phyloP scores from a whole-genome alignment of 2,888 invertebrate species.

The Plebejus argus region DNA sequence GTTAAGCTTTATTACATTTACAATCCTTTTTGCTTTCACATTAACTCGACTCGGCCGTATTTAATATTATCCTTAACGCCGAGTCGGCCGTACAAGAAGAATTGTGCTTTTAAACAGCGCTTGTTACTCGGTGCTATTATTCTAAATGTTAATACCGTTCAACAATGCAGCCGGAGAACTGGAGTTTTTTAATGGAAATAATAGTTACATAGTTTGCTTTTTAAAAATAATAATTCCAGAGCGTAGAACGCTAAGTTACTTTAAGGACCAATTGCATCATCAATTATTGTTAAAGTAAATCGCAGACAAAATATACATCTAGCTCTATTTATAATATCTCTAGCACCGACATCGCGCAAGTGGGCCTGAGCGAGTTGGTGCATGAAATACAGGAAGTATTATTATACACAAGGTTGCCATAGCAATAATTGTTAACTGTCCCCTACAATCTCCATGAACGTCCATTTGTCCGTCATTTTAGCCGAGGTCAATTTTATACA shows the following conservation, averaged over 20 bases:
- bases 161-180: not conserved
- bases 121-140: not conserved
- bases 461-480: not conserved
- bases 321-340: too few species aligned
- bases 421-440: not conserved
- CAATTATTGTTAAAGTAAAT: too few species aligned
- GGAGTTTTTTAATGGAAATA: not conserved
- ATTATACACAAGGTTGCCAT: not conserved
- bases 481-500: not conserved
- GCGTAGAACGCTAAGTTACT: too few species aligned
- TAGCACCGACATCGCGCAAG: not conserved
- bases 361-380: not conserved
- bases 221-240: not conserved
- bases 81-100: not conserved
- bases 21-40: slow-evolving; percentile 10
- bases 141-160: not conserved
- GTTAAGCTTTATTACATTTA: slow-evolving; percentile 13
- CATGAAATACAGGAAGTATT: too few species aligned
- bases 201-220: not conserved
- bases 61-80: slow-evolving; percentile 5
- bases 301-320: too few species aligned
- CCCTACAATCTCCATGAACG: not conserved
- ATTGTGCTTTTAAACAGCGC: not conserved
- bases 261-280: too few species aligned
- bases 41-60: not conserved